A percentile compares a stretch with the other conserved stretches of the same genome.
These are phyloP conservation scores for Podilymbus podiceps DNA, from an alignment of 2,113 vertebrate species.

Conservation along the genomic window DNA sequence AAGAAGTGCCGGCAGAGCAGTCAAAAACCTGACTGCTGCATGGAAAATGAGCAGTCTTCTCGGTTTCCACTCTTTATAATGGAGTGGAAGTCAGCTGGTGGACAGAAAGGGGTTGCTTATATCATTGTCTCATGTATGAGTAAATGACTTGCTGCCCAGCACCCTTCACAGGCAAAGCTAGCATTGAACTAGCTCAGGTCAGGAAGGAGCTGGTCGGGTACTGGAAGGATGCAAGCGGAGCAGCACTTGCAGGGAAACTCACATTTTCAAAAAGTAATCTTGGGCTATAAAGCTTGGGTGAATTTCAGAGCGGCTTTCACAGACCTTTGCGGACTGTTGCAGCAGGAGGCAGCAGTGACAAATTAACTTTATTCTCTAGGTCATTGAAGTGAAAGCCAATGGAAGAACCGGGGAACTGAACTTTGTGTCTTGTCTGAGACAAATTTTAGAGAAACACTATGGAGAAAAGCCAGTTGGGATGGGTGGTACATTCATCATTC, in stretches of 20 bases:
- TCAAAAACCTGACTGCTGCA: background rate
- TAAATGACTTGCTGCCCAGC: background rate
- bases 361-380: conserved; percentile 72
- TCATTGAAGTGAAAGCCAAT: conserved; percentile 87
- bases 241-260: background rate
- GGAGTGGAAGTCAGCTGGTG: background rate
- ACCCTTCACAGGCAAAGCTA: background rate
- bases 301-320: background rate
- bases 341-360: background rate
- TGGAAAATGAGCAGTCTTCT: background rate
- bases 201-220: background rate
- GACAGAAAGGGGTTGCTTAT: background rate
- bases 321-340: background rate
- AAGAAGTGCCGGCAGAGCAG: background rate
- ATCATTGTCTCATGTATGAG: background rate
- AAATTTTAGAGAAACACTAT: conserved; percentile 83
- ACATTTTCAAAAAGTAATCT: background rate
- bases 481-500: conserved; percentile 91
- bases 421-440: conserved; percentile 89
- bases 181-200: background rate
- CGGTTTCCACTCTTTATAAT: background rate
- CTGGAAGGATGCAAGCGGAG: background rate
- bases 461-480: conserved; percentile 88
- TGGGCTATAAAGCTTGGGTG: background rate
- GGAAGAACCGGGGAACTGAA: conserved; percentile 87